Base-by-base conservation (phyloP, 2,888 invertebrate species). In the Ametastegia equiseti region DNA sequence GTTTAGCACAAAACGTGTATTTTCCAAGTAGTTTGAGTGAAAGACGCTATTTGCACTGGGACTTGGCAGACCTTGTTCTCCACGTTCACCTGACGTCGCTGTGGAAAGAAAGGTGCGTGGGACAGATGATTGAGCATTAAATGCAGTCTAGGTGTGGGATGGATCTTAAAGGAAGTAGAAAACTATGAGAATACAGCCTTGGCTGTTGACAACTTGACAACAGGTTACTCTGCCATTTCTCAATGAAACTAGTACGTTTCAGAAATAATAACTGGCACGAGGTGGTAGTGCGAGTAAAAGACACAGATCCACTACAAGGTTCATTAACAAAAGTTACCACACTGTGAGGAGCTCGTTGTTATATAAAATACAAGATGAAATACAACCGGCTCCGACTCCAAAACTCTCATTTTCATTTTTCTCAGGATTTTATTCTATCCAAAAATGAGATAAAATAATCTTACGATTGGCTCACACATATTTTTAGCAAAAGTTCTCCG, bases 91-190 rank as follows among this genome's bases (percentile, higher is more conserved):
- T 11, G 33, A 36, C 19, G n/a, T n/a, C n/a, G n/a, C 54, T 36
- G 50, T 4, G 54, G 36, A 33, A 54, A 75, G 36, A 33, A 75
- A 54, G 36, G 15, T 75, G 50, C 75, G 42, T 33, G 33, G 54
- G 75, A 75, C 33, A 54, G 36, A 54, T 54, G 54, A 54, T 33
- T 45, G 50, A 45, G 30, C 11, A 19, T 36, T 67, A 11, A 39
- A 39, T 19, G 15, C 23, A 11, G 36, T 11, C 6, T 11, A 67
- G 65, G 65, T 45, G 45, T 45, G 39, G 47, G 27, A 47, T 39
- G 45, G 30, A 47, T n/a, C 30, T 71, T 5, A 75, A 54, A 75
- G 42, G 50, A 75, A 36, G 50, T 19, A 75, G 33, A n/a, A 15
- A 50, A 47, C 30, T 30, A 30, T 47, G 5, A 54, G 36, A 15